These are phyloP conservation scores for Augiades crinisus DNA, from an alignment of 2,888 invertebrate species.

Conservation along the genomic window DNA sequence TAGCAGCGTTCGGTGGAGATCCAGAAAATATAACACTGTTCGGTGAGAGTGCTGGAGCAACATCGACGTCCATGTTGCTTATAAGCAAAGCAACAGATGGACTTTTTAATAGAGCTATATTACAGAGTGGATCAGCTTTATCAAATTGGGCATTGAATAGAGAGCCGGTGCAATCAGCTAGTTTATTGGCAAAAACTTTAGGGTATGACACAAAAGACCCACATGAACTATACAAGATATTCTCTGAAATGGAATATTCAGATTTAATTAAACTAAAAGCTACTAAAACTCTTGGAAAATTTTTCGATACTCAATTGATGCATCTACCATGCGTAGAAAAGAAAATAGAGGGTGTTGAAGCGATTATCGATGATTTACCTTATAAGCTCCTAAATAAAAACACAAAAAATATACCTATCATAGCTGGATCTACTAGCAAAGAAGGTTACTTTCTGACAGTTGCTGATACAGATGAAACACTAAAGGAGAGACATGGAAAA, in stretches of 20 bases:
- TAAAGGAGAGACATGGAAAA: constrained; percentile 46
- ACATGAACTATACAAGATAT: constrained; percentile 56
- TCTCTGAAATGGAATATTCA: constrained; percentile 47
- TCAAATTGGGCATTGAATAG: constrained; percentile 65
- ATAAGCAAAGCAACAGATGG: constrained; percentile 56
- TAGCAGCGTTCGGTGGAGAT: constrained; percentile 68
- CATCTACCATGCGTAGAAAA: constrained; percentile 66
- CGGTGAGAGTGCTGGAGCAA: constrained; percentile 69
- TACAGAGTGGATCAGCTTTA: constrained; percentile 64
- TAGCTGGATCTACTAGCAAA: constrained; percentile 54
- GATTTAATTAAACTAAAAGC: constrained; percentile 48
- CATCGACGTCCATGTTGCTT: constrained; percentile 54
- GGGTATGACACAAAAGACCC: constrained; percentile 58
- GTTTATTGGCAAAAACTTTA: constrained; percentile 55
- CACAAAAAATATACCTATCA: constrained; percentile 40
- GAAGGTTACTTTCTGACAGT: constrained; percentile 56
- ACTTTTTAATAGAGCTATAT: constrained; percentile 60
- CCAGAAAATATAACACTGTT: constrained; percentile 68
- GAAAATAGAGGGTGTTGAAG: constrained; percentile 51
- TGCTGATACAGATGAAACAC: constrained; percentile 42
- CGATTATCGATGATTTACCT: constrained; percentile 59
- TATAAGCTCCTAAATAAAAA: constrained; percentile 54
- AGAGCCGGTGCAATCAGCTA: constrained; percentile 58
- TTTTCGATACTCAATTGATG: constrained; percentile 60
- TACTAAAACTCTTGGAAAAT: constrained; percentile 53